Base-by-base conservation (phyloP, 1,140 invertebrate genomes). In the Colletes latitarsis region DNA sequence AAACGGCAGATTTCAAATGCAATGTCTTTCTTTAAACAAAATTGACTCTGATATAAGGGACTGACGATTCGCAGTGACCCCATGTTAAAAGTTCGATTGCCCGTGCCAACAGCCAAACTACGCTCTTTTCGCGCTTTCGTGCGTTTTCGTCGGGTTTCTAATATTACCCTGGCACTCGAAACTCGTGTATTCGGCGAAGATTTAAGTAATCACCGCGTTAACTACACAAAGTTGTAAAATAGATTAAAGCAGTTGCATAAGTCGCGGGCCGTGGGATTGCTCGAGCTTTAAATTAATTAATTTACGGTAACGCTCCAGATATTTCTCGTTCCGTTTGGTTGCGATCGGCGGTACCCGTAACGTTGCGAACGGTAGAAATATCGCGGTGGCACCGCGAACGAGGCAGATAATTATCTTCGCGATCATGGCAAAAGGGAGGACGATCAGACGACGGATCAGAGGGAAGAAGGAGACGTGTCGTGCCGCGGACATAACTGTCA, bases 401-500 rank as follows among this genome's bases (percentile, higher is more conserved):
- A 79, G 77, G 58, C 86, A 80, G 79, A 85, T 89, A 90, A 91
- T 90, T 91, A 89, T 91, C 89, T 73, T 72, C 14, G 83, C 75
- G 68, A 82, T 85, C 81, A 72, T 49, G 67, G 67, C 77, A 70
- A 87, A 81, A 84, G 79, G 73, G 76, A 81, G 63, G 83, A 87
- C 62, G 79, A 85, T 86, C 88, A 86, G 87, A 88, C 86, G 83
- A 89, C 90, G 89, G 90, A 90, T 91, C 90, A 89, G 88, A 91
- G 89, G 82, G 87, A 89, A 84, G 87, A 88, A 87, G 77, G 85
- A 86, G 85, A 83, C 87, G 75, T 84, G 87, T 89, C 87, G 85
- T 83, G 66, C 80, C 80, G 90, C 81, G 83, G 88, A 88, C 90
- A 90, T 92, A 91, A 91, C 84, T 90, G 91, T 92, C 90, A 89